These are phyloP conservation scores for Melanargia galathea DNA, from an alignment of 2,888 invertebrate genomes.

Conservation along the genomic window DNA sequence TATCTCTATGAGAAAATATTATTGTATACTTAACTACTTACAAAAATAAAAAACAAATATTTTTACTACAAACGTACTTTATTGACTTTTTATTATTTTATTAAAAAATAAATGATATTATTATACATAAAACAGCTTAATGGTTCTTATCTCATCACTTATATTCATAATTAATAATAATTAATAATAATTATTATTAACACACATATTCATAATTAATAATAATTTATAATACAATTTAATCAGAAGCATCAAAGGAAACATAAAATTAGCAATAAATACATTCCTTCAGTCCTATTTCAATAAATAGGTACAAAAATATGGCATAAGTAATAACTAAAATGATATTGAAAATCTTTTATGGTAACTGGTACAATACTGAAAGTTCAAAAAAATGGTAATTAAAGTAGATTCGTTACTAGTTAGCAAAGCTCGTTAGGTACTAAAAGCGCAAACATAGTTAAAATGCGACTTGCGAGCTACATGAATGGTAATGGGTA, in stretches of 20 bases:
- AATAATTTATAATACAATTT: background rate
- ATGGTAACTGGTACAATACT: constrained; percentile 18
- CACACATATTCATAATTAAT: no score
- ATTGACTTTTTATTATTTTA: background rate
- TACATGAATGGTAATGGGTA: no score
- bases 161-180: background rate
- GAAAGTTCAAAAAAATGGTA: background rate
- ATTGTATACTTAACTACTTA: background rate
- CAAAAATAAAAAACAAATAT: background rate
- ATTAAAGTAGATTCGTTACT: background rate
- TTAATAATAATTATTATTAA: no score
- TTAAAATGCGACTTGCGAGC: no score
- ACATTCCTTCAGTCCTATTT: background rate
- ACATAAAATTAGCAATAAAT: background rate
- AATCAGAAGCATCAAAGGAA: no score
- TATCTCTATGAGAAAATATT: no score
- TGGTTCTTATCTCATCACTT: background rate
- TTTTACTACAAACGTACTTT: background rate
- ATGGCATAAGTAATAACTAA: constrained; percentile 8
- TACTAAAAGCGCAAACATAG: no score
- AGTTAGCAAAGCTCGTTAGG: background rate
- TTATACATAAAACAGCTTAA: no score
- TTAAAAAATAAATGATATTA: background rate
- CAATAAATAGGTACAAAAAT: constrained; percentile 12
- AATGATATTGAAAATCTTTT: background rate